Conservation (phyloP, 2,888 invertebrate species). For the Aromia moschata region DNA sequence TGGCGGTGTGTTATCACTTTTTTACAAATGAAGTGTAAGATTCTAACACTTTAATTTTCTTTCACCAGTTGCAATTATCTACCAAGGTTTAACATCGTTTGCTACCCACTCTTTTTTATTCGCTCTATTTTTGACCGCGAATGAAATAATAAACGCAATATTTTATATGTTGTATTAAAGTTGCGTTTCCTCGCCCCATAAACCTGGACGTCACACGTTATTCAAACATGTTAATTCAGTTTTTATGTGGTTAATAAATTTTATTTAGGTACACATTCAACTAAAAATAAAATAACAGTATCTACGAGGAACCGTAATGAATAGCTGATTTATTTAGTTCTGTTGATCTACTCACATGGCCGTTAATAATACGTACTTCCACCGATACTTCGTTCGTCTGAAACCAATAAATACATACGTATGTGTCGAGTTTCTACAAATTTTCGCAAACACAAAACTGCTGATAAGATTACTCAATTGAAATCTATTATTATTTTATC, state of each 20-base stretch:
- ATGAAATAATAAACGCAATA: not conserved
- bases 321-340: slow-evolving; percentile 12
- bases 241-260: slow-evolving; percentile 14
- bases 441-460: slow-evolving; percentile 14
- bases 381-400: not conserved
- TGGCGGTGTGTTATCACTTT: no score
- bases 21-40: no score
- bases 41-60: no score
- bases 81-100: no score
- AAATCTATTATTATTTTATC: slow-evolving; percentile 27
- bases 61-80: no score
- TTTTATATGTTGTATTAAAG: not conserved
- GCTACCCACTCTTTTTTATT: no score
- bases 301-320: not conserved
- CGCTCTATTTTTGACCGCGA: no score
- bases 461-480: slow-evolving; percentile 25
- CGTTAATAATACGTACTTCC: not conserved
- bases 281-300: slow-evolving; percentile 16
- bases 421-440: slow-evolving; percentile 4
- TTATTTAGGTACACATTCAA: slow-evolving; percentile 7
- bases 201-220: not conserved
- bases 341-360: not conserved
- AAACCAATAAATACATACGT: slow-evolving; percentile 11
- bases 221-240: slow-evolving; percentile 4
- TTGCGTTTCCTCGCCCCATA: not conserved